phyloP scores from a whole-genome alignment of 2,113 vertebrate genomes.

The Microcebus murinus region DNA sequence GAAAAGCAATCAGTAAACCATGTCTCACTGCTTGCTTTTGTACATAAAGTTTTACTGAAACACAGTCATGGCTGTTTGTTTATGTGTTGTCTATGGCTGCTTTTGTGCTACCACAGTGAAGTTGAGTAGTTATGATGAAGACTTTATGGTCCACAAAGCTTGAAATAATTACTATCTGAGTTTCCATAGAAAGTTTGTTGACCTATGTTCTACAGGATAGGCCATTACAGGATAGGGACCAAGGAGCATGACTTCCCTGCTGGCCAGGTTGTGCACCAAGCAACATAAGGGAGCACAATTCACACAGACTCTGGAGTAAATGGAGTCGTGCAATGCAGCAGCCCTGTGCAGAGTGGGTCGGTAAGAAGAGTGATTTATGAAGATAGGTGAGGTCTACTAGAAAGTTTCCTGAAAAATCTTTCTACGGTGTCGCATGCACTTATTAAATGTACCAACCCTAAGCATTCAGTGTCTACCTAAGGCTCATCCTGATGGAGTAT shows the following conservation, averaged over 20 bases:
- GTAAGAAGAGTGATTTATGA: neutral
- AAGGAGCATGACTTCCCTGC: neutral
- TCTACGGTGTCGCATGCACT: neutral
- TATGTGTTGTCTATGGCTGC: fast-evolving
- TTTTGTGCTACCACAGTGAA: neutral
- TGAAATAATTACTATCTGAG: neutral
- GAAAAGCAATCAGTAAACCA: neutral
- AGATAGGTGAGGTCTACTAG: neutral
- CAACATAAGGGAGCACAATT: neutral
- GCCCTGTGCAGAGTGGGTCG: neutral
- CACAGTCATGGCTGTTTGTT: neutral
- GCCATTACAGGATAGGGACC: neutral
- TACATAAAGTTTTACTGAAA: neutral
- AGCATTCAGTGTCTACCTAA: neutral
- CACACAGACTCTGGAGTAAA: neutral
- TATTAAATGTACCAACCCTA: neutral
- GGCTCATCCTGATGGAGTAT: neutral
- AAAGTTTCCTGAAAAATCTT: neutral
- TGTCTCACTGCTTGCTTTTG: neutral
- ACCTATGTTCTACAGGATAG: neutral
- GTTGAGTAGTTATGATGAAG: neutral
- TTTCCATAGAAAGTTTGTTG: neutral
- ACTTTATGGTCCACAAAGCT: fast-evolving
- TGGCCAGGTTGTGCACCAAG: fast-evolving
- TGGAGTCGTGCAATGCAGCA: fast-evolving